phyloP scores from a whole-genome alignment of 2,888 invertebrate species.

The Mellilla xanthometata region DNA sequence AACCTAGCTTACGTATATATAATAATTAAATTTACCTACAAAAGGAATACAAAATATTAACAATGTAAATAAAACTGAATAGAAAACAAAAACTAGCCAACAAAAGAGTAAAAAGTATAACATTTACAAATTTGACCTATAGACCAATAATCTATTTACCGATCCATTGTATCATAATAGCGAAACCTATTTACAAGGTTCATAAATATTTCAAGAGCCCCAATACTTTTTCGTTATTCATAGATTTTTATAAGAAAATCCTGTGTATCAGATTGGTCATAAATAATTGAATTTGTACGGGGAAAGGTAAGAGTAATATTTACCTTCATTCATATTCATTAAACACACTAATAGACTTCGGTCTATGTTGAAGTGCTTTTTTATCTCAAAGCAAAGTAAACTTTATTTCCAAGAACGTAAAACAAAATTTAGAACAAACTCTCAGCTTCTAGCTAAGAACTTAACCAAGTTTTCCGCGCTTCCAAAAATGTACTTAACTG shows the following conservation, averaged over 20 bases:
- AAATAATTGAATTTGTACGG: constrained; percentile 47
- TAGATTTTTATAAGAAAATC: constrained; percentile 26
- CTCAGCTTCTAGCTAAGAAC: constrained; percentile 9
- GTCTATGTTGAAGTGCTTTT: constrained; percentile 39
- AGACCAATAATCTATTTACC: too few relatives aligned
- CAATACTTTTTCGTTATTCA: constrained; percentile 24
- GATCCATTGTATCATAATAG: not conserved
- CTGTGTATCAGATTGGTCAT: constrained; percentile 31
- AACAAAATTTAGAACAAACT: constrained; percentile 32
- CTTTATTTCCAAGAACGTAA: constrained; percentile 33
- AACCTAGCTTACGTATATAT: too few relatives aligned
- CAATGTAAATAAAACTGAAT: too few relatives aligned
- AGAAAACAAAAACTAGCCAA: too few relatives aligned
- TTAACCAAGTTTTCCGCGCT: constrained; percentile 7
- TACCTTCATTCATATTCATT: constrained; percentile 65
- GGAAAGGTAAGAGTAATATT: constrained; percentile 53
- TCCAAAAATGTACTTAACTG: constrained; percentile 17
- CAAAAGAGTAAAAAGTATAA: too few relatives aligned
- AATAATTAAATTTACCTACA: too few relatives aligned
- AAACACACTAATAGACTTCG: constrained; percentile 54
- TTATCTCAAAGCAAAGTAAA: constrained; percentile 33
- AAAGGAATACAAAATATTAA: too few relatives aligned
- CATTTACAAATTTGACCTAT: too few relatives aligned
- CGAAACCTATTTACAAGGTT: constrained; percentile 10
- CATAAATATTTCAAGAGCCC: constrained; percentile 12